Evolutionary conservation across 1,140 invertebrate genomes (phyloP).

Genomic region (Formica selysi): DNA sequence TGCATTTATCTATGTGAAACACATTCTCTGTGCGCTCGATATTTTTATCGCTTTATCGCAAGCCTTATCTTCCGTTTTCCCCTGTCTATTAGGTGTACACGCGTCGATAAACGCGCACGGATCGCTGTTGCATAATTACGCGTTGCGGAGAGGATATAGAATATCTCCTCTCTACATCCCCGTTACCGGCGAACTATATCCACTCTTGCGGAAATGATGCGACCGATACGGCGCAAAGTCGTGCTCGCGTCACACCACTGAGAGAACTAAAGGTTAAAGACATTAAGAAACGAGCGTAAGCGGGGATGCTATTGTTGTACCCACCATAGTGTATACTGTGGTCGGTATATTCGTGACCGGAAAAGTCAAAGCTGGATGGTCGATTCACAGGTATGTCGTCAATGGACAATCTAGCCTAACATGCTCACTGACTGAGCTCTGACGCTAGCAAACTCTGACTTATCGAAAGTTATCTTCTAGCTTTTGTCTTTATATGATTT

Average conservation of each 20-base stretch:
- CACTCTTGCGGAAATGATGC: conserved; percentile 24
- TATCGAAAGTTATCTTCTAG: conserved; percentile 9
- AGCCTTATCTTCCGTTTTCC: conserved; percentile 30
- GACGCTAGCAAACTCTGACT: conserved; percentile 37
- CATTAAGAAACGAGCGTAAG: conserved; percentile 41
- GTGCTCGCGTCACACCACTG: conserved; percentile 23
- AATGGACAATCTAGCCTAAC: conserved; percentile 17
- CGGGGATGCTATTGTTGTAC: conserved; percentile 48
- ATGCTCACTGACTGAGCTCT: not conserved
- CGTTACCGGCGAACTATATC: not conserved
- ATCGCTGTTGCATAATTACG: conserved; percentile 40
- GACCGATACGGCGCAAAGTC: conserved; percentile 19
- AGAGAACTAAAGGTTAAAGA: conserved; percentile 55
- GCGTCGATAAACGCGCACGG: conserved; percentile 33
- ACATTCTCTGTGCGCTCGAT: conserved; percentile 21
- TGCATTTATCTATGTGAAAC: conserved; percentile 35
- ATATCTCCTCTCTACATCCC: not conserved
- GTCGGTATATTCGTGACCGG: conserved; percentile 10
- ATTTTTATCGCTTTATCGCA: conserved; percentile 37
- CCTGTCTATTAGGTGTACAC: conserved; percentile 5
- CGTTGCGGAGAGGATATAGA: conserved; percentile 3
- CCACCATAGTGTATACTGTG: not conserved
- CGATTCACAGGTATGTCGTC: conserved; percentile 59
- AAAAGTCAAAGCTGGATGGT: conserved; percentile 53
- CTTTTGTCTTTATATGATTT: not conserved